These are phyloP conservation scores for Siderastrea siderea DNA, from an alignment of 92 coral and sea anemone species.

Conservation along the genomic window DNA sequence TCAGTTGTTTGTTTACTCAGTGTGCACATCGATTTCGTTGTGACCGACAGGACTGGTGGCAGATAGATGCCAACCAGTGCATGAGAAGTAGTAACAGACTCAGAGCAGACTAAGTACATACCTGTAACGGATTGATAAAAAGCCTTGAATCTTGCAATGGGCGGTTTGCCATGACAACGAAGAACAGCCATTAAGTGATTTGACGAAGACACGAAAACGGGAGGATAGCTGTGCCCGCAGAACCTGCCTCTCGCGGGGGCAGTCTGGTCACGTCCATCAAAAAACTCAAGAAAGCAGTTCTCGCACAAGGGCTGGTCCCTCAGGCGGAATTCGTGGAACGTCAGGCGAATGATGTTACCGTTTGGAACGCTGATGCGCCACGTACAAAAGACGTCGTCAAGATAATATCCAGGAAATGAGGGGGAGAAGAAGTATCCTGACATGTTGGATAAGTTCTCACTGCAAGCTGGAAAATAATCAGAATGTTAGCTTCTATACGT, in stretches of 20 bases:
- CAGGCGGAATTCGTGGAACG: conserved; percentile 47
- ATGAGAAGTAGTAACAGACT: not conserved
- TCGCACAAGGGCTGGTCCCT: conserved; percentile 53
- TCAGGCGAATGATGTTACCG: conserved; percentile 45
- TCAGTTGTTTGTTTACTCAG: too few relatives aligned
- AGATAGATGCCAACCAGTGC: not conserved
- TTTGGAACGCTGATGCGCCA: conserved; percentile 52
- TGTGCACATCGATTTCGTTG: too few relatives aligned
- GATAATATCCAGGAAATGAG: conserved; percentile 54
- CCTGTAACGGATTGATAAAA: conserved; percentile 18
- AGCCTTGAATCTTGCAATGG: conserved; percentile 25
- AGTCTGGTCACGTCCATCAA: conserved; percentile 33
- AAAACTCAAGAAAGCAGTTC: conserved; percentile 48
- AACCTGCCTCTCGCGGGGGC: conserved; percentile 43
- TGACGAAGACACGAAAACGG: conserved; percentile 27
- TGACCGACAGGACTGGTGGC: not conserved
- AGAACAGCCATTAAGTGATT: conserved; percentile 43
- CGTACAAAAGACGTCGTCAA: conserved; percentile 24
- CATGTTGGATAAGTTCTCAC: conserved; percentile 28
- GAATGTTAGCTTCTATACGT: not conserved
- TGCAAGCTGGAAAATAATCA: conserved; percentile 20
- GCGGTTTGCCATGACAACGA: not conserved
- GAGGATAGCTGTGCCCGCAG: conserved; percentile 66
- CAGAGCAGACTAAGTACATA: not conserved
- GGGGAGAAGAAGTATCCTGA: conserved; percentile 64